Evolutionary conservation across 2,113 vertebrate species (phyloP), one percentile per base, ranked within the genome.

Genomic region (Oryzias javanicus): DNA sequence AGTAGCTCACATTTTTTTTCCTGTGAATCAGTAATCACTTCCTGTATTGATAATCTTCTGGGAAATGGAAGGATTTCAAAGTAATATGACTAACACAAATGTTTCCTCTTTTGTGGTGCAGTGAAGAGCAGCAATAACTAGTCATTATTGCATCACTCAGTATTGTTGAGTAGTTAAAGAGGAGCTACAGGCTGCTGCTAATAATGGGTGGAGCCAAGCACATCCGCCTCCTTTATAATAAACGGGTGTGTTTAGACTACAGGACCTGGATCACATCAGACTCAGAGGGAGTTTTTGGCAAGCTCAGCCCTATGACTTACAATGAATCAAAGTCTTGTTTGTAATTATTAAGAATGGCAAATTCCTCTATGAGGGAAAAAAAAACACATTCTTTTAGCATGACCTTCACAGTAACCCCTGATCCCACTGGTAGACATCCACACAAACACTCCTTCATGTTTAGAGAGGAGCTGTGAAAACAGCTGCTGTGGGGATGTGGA

Each of bases 21-120:
- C 40, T 81, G 44, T 79, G 10, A 41, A 44, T 29, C 66, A 85
- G 91, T 86, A 86, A 85, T 92, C 89, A 90, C 79, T 80, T 91
- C 86, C 86, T 86, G 61, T 67, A 61, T 64, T 76, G 64, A 47
- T 55, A 64, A 42, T 58, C 80, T 86, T 89, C 75, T 84, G 78
- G 89, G 83, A 91, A 92, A 82, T 52, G 22, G 44, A 42, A 50
- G 42, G 70, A 60, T 72, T 72, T 66, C 47, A 60, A 63, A 20
- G 65, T 64, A 71, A 76, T 63, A 41, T 64, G 46, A 50, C 25
- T 78, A 59, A 74, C 45, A 67, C 29, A 15, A 57, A 78, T 66
- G 69, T 76, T 76, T 83, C 56, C 61, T 18, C 71, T 72, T 47
- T 17, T 22, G 14, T 40, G 54, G 42, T 51, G 55, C 69, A 72